Base-by-base conservation (phyloP, 37 sponge, comb jelly and placozoan genomes). In the Agelas oroides region DNA sequence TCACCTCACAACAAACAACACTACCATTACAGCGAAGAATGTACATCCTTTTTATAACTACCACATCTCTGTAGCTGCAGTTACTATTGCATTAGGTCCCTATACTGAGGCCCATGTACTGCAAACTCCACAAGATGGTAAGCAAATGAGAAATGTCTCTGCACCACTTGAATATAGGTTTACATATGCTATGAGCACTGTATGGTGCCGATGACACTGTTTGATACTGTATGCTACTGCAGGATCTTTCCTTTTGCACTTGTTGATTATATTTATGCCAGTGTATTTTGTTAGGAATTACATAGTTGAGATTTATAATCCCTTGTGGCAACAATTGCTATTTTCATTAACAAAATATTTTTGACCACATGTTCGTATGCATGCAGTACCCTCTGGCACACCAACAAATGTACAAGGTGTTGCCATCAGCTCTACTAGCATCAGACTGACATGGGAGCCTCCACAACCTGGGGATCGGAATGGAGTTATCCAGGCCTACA, bases 401-500 rank as follows among this genome's bases (percentile, higher is more conserved):
- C 77, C 77, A 59, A 36, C 53, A 32, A 18, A 46, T 46, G 46
- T 46, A 46, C 46, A 46, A 65, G 28, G 38, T 11, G 66, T 31
- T 17, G 53, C 52, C 52, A 12, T 38, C 35, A 46, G 55, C 59
- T 64, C 70, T 53, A 70, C 59, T 25, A 69, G 70, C 58, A 41
- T 81, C 19, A 21, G 31, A 32, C 20, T 86, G 24, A 59, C 41
- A 5, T 86, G 87, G 87, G 32, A 59, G 6, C 61, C 87, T 71
- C 88, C 88, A 25, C 56, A n/a, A 13, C 30, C 24, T 0, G 59
- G 30, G 2, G 46, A 62, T 21, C 81, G 75, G 37, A 88, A 88
- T 75, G 88, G 88, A 38, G 33, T 88, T 75, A 88, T 88, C 65
- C 32, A 40, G 20, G 11, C 18, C 75, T 88, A 88, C 40, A 12